phyloP scores from a whole-genome alignment of 2,797 vertebrate species.

The Chrosomus eos region DNA sequence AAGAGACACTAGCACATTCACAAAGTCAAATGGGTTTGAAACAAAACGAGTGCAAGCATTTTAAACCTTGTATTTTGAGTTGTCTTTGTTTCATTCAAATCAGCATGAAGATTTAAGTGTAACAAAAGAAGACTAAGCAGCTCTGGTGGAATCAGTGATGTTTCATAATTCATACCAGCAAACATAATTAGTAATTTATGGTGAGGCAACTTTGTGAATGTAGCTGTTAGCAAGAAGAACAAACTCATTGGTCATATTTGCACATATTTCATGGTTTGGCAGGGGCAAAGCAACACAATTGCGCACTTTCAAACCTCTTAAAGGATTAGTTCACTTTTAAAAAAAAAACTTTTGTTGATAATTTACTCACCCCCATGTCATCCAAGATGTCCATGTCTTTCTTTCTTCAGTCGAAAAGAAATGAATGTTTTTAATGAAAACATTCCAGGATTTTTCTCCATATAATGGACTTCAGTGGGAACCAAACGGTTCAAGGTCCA shows the following conservation, averaged over 20 bases:
- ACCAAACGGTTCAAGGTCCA: too few species aligned
- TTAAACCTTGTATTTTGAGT: background rate
- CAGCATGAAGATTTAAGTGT: background rate
- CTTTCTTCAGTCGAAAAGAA: too few species aligned
- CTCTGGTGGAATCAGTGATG: constrained; percentile 8
- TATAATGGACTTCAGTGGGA: too few species aligned
- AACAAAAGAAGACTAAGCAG: constrained; percentile 40
- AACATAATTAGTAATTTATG: constrained; percentile 52
- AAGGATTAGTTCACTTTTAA: too few species aligned
- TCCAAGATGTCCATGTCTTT: too few species aligned
- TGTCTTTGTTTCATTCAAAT: constrained; percentile 18
- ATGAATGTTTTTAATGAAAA: too few species aligned
- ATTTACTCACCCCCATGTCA: too few species aligned
- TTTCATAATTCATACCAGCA: constrained; percentile 45
- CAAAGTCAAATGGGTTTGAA: background rate
- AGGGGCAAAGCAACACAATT: background rate
- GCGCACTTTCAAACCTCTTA: background rate
- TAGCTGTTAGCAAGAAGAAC: constrained; percentile 26
- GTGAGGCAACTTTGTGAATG: constrained; percentile 16
- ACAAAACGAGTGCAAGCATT: background rate
- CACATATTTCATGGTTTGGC: constrained; percentile 19
- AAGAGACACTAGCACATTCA: background rate
- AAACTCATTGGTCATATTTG: constrained; percentile 18
- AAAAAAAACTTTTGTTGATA: too few species aligned
- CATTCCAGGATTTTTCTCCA: too few species aligned